phyloP scores from a whole-genome alignment of 2,113 vertebrate species.

The Hippocampus guttulatus region DNA sequence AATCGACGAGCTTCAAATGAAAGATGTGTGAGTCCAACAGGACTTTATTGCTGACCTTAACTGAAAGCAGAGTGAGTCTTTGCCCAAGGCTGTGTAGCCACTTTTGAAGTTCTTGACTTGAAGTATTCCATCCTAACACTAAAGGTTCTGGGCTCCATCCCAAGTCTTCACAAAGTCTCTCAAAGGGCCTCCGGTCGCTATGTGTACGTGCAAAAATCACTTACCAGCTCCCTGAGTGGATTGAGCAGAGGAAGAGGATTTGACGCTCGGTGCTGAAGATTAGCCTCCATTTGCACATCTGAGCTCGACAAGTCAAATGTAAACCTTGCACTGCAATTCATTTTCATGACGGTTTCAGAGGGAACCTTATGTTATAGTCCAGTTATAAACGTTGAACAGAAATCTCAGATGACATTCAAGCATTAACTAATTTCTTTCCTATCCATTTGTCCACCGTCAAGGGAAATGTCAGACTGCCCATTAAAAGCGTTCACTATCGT shows the following conservation, averaged over 20 bases:
- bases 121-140: slow-evolving; percentile 38
- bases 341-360: slow-evolving; percentile 41
- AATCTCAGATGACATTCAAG: slow-evolving; percentile 19
- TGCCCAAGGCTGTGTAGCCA: slow-evolving; percentile 32
- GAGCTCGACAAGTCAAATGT: slow-evolving; percentile 47
- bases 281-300: slow-evolving; percentile 56
- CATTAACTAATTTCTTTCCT: not conserved
- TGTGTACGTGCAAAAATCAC: slow-evolving; percentile 19
- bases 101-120: slow-evolving; percentile 38
- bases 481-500: not conserved
- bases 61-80: slow-evolving; percentile 28
- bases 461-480: slow-evolving; percentile 1
- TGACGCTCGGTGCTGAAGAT: slow-evolving; percentile 34
- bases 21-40: slow-evolving; percentile 5
- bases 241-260: slow-evolving; percentile 42
- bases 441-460: not conserved
- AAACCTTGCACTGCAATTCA: slow-evolving; percentile 46
- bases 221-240: slow-evolving; percentile 36
- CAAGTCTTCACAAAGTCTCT: slow-evolving; percentile 24
- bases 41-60: slow-evolving; percentile 15
- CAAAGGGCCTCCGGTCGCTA: slow-evolving; percentile 14
- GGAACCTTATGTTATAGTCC: slow-evolving; percentile 39
- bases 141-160: slow-evolving; percentile 21
- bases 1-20: not conserved
- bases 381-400: slow-evolving; percentile 32